phyloP scores from a whole-genome alignment of 2,113 vertebrate genomes.

The Zosterops hypoxanthus region DNA sequence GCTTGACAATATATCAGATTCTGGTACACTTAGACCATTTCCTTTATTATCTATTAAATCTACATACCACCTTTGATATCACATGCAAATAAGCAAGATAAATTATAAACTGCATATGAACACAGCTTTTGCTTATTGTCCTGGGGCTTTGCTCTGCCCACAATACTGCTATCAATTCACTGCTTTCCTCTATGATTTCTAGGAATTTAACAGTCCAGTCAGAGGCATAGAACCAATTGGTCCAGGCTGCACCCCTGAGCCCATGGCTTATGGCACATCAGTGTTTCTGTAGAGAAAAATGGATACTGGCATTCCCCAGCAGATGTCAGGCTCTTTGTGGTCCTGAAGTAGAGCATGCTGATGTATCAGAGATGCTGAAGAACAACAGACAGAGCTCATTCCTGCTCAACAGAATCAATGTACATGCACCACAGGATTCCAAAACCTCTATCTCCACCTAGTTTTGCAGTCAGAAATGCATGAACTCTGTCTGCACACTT shows the following conservation, averaged over 20 bases:
- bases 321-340: background rate
- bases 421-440: no score
- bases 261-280: background rate
- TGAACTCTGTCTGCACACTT: background rate
- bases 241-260: background rate
- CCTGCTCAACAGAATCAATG: no score
- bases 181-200: background rate
- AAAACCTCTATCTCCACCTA: background rate
- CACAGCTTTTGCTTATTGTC: background rate
- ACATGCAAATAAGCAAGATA: background rate
- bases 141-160: background rate
- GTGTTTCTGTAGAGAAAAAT: accelerated
- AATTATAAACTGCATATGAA: background rate
- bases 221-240: background rate
- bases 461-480: background rate
- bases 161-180: background rate
- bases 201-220: background rate
- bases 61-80: background rate
- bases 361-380: background rate
- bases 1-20: background rate
- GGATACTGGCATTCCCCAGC: background rate
- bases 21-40: background rate
- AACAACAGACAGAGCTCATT: background rate
- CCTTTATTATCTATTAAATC: background rate
- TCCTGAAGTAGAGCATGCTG: background rate